Conservation (phyloP, 2,888 invertebrate species). For the Cremastinae sp. region DNA sequence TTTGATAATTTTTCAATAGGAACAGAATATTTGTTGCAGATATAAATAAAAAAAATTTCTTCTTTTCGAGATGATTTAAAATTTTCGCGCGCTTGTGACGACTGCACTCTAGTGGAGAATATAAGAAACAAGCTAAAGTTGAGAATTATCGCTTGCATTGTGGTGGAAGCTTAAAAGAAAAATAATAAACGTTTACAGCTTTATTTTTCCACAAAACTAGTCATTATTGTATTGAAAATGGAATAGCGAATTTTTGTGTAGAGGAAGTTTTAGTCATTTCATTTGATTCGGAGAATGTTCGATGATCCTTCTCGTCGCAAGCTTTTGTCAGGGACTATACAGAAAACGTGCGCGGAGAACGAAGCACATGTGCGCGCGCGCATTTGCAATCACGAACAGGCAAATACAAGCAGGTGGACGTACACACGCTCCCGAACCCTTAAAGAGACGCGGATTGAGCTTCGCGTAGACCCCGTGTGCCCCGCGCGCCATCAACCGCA, state of each 20-base stretch:
- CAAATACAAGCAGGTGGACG: not conserved
- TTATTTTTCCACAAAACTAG: no score
- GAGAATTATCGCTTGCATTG: no score
- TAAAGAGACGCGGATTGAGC: conserved; percentile 37
- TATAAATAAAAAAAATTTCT: no score
- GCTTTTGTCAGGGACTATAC: conserved; percentile 22
- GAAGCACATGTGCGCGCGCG: conserved; percentile 43
- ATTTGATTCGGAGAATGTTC: not conserved
- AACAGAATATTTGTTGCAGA: not conserved
- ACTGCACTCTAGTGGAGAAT: no score
- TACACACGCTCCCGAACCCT: not conserved
- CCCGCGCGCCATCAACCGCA: conserved; percentile 43
- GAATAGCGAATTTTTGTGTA: not conserved
- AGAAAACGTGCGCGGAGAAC: conserved; percentile 17
- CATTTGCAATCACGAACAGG: conserved; percentile 1
- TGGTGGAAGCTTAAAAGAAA: no score
- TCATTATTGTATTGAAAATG: no score
- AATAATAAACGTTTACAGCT: no score
- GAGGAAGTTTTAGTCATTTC: not conserved
- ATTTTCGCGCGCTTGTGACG: no score
- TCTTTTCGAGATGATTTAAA: no score
- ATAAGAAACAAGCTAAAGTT: no score
- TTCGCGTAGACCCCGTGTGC: conserved; percentile 13
- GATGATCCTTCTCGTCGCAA: not conserved
- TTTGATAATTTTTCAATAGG: not conserved